These are phyloP conservation scores for Lepilemur septentrionalis DNA, from an alignment of 2,797 vertebrate genomes.

Conservation along the genomic window DNA sequence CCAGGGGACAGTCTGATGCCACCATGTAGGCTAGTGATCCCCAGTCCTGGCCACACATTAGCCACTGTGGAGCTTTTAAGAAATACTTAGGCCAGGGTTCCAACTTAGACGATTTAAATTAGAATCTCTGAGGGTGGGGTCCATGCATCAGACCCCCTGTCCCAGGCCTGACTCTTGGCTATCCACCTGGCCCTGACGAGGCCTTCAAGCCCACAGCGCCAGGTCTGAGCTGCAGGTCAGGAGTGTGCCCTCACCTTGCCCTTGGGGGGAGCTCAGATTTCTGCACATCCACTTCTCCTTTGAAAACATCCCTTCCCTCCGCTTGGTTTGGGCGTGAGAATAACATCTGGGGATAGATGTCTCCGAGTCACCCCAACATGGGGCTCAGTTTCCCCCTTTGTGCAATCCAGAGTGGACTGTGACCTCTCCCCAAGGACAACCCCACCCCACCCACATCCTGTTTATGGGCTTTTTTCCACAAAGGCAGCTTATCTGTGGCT, in stretches of 20 bases:
- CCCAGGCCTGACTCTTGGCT: neutral
- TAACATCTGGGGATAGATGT: neutral
- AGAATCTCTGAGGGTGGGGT: neutral
- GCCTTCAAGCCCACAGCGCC: neutral
- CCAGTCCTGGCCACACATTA: neutral
- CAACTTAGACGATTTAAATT: neutral
- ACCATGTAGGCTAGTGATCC: neutral
- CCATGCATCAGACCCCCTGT: neutral
- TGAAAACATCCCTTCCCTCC: neutral
- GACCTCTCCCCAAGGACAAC: neutral
- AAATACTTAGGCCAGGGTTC: neutral
- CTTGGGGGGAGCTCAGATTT: neutral
- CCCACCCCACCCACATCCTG: neutral
- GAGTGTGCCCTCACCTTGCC: neutral
- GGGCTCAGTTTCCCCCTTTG: neutral
- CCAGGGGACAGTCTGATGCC: neutral
- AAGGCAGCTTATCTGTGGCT: constrained; percentile 17
- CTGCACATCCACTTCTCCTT: neutral
- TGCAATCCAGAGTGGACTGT: neutral
- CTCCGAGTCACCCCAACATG: neutral
- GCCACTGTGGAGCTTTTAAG: neutral
- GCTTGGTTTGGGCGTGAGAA: neutral
- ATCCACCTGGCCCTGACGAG: neutral
- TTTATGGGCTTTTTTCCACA: constrained; percentile 35
- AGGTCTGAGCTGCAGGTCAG: neutral